Percentiles rank a stretch among this genome's conserved stretches.
These are phyloP conservation scores for Drosophila punjabiensis DNA, from an alignment of 1,140 invertebrate species.

Conservation along the genomic window DNA sequence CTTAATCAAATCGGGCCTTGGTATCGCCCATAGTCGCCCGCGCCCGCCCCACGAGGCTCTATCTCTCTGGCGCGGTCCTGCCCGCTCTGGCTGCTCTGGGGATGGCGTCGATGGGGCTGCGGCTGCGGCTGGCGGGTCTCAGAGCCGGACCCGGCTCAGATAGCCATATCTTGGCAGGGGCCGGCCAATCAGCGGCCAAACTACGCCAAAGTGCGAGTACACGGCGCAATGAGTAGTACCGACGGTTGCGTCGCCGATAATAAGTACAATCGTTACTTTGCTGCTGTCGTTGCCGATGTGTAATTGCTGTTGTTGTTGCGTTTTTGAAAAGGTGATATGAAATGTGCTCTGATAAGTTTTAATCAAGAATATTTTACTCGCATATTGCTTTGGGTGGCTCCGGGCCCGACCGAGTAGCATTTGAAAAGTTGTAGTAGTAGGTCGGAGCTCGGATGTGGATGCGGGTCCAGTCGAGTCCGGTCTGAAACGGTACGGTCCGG, in stretches of 20 bases:
- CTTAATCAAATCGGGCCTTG: slow-evolving; percentile 75
- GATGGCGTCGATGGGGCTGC: slow-evolving; percentile 67
- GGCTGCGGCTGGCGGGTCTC: background rate
- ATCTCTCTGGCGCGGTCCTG: slow-evolving; percentile 18
- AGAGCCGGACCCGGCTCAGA: slow-evolving; percentile 49
- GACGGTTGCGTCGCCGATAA: slow-evolving; percentile 70
- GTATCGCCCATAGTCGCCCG: slow-evolving; percentile 20
- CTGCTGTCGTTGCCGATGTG: slow-evolving; percentile 24
- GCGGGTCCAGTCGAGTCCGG: slow-evolving; percentile 22
- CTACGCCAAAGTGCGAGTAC: slow-evolving; percentile 51
- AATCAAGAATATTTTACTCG: slow-evolving; percentile 84
- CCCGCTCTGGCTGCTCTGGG: slow-evolving; percentile 5
- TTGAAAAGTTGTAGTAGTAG: slow-evolving; percentile 84
- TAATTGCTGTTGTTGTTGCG: slow-evolving; percentile 59
- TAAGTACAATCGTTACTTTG: slow-evolving; percentile 73
- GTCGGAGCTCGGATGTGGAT: slow-evolving; percentile 68
- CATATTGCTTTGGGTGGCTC: slow-evolving; percentile 76
- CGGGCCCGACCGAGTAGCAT: slow-evolving; percentile 74
- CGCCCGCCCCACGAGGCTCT: slow-evolving; percentile 6
- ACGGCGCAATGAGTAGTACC: slow-evolving; percentile 76
- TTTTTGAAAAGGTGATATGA: slow-evolving; percentile 85
- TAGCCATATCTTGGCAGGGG: slow-evolving; percentile 72
- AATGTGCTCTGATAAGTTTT: slow-evolving; percentile 85
- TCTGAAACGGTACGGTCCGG: slow-evolving; percentile 7
- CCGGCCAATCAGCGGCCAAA: slow-evolving; percentile 73